Evolutionary conservation across 2,113 vertebrate species (phyloP).

Genomic region (Fregetta grallaria): DNA sequence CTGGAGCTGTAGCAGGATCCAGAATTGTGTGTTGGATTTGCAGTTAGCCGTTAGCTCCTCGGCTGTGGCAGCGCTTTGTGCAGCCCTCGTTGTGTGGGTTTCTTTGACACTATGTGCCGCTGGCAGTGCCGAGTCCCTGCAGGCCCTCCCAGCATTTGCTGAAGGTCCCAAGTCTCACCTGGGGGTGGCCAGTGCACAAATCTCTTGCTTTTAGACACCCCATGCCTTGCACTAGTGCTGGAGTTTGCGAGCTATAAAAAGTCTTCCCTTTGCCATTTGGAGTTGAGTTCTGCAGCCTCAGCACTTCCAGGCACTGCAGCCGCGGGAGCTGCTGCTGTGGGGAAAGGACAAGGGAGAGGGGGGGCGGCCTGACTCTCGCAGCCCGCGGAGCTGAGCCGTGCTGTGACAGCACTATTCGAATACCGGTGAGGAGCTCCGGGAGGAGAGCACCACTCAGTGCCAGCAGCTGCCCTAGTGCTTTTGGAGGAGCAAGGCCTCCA

Average conservation of each 20-base stretch:
- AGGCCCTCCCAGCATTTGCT: neutral
- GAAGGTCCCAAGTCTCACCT: neutral
- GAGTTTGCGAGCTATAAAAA: slow-evolving; percentile 51
- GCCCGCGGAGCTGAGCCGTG: accelerated
- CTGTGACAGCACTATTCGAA: neutral
- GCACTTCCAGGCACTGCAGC: neutral
- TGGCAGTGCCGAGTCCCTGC: accelerated
- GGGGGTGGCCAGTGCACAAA: accelerated
- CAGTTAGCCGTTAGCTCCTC: neutral
- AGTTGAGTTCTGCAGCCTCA: slow-evolving; percentile 65
- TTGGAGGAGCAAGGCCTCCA: accelerated
- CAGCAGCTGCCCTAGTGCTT: neutral
- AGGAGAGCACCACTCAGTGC: accelerated
- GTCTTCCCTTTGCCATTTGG: slow-evolving; percentile 69
- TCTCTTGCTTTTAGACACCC: neutral
- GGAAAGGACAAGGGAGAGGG: neutral
- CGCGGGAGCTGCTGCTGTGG: neutral
- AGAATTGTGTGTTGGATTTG: neutral
- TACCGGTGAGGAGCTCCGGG: accelerated
- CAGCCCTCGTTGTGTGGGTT: accelerated
- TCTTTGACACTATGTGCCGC: neutral
- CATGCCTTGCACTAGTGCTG: neutral
- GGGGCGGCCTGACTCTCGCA: accelerated
- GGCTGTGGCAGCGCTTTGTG: neutral
- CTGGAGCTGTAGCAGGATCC: neutral